These are phyloP conservation scores for Sterrhoptilus dennistouni DNA, from an alignment of 2,113 vertebrate species.

Conservation along the genomic window DNA sequence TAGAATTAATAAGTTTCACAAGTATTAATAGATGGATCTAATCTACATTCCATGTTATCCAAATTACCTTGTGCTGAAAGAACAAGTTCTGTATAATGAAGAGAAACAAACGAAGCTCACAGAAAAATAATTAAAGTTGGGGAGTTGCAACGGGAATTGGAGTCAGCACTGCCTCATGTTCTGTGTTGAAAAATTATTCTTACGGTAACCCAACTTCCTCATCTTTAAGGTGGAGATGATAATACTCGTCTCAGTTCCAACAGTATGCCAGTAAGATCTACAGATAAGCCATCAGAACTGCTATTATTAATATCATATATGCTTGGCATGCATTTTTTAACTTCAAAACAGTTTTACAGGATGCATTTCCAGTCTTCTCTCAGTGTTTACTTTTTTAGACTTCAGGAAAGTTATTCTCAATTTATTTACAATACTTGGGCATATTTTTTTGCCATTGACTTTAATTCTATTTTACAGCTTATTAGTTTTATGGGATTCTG, in stretches of 20 bases:
- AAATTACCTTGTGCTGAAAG: slow-evolving; percentile 63
- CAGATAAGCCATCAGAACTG: slow-evolving; percentile 41
- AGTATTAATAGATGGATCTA: slow-evolving; percentile 29
- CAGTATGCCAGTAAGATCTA: slow-evolving; percentile 19
- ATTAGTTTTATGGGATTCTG: slow-evolving; percentile 22
- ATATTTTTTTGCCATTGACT: not conserved
- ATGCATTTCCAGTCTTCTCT: not conserved
- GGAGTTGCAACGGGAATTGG: slow-evolving; percentile 17
- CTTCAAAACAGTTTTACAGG: not conserved
- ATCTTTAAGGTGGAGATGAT: slow-evolving; percentile 27
- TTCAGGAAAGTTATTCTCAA: not conserved
- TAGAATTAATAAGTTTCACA: not conserved
- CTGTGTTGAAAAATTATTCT: not conserved
- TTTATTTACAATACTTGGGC: not conserved
- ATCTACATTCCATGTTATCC: not conserved
- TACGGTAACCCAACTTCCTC: slow-evolving; percentile 25
- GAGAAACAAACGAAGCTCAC: slow-evolving; percentile 11
- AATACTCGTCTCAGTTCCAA: slow-evolving; percentile 5
- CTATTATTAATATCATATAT: not conserved
- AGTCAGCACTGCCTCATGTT: slow-evolving; percentile 12
- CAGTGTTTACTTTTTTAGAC: not conserved
- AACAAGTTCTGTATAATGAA: slow-evolving; percentile 22
- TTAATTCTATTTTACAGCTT: slow-evolving; percentile 24
- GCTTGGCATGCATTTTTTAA: not conserved
- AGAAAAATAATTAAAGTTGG: slow-evolving; percentile 51